phyloP scores from a whole-genome alignment of 2,113 vertebrate species.

The Puffinus mauretanicus region DNA sequence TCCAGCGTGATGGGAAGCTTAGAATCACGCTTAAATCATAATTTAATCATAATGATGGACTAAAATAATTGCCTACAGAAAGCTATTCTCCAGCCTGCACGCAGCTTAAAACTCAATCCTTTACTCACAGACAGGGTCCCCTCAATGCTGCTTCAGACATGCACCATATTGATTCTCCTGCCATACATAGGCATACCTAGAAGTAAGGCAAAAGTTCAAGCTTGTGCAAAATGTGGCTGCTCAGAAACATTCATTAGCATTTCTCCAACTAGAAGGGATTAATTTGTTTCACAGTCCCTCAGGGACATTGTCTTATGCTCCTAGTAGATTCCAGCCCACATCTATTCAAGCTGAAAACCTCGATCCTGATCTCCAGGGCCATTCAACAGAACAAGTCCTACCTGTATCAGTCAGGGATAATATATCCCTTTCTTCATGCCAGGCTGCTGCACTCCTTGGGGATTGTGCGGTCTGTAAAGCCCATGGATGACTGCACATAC shows the following conservation, averaged over 20 bases:
- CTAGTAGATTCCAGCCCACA: background rate
- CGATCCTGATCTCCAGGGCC: background rate
- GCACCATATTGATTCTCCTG: background rate
- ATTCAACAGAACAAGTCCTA: background rate
- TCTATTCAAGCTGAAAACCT: background rate
- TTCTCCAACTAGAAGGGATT: background rate
- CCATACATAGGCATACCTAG: rapidly evolving
- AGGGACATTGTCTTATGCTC: background rate
- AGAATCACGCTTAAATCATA: background rate
- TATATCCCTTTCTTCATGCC: background rate
- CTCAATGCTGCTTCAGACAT: background rate
- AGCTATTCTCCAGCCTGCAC: background rate
- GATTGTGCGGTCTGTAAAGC: background rate
- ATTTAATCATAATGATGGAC: background rate
- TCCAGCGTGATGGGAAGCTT: background rate
- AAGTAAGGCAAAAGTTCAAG: background rate
- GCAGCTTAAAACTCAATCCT: background rate
- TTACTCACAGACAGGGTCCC: background rate
- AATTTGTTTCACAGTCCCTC: background rate
- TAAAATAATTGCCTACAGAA: background rate
- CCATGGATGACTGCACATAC: background rate
- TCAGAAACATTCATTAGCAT: background rate
- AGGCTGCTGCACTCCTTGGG: background rate
- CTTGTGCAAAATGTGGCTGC: background rate
- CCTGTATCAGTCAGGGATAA: background rate